A percentile compares a stretch with the other conserved stretches of the same genome.
Conservation (phyloP, 2,113 vertebrate species). For the Semnornis frantzii region DNA sequence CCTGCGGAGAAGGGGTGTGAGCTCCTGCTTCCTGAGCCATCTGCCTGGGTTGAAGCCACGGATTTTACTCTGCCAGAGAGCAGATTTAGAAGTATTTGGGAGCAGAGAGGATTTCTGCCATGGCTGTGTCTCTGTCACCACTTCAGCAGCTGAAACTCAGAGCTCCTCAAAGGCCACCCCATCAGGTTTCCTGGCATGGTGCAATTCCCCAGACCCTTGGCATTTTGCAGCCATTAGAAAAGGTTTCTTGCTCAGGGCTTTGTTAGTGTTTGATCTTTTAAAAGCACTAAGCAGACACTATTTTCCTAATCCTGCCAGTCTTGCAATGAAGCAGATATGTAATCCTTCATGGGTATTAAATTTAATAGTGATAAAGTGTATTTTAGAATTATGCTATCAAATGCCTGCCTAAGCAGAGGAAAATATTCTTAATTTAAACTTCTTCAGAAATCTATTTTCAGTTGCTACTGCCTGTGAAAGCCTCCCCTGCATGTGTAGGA, state of each 20-base stretch:
- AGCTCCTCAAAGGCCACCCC: not conserved
- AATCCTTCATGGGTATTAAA: slow-evolving; percentile 48
- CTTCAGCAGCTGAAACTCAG: not conserved
- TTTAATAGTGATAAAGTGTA: not conserved
- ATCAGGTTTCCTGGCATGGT: not conserved
- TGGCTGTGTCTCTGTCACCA: not conserved
- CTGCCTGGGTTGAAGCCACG: not conserved
- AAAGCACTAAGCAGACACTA: slow-evolving; percentile 36
- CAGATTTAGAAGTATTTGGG: not conserved
- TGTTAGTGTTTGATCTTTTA: slow-evolving; percentile 30
- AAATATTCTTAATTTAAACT: slow-evolving; percentile 24
- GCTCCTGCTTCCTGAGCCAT: not conserved
- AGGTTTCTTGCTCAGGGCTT: not conserved
- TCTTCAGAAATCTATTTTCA: not conserved
- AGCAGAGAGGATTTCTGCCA: not conserved
- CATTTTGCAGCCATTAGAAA: not conserved
- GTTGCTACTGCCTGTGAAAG: not conserved
- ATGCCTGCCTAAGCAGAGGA: slow-evolving; percentile 21
- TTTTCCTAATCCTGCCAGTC: slow-evolving; percentile 43
- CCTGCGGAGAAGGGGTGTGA: not conserved
- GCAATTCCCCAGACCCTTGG: not conserved
- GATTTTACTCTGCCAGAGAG: not conserved
- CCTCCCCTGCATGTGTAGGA: not conserved
- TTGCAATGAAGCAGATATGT: slow-evolving; percentile 40
- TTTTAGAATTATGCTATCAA: slow-evolving; percentile 42